Base-by-base conservation (phyloP, 2,113 vertebrate genomes). In the Callaeas wilsoni region DNA sequence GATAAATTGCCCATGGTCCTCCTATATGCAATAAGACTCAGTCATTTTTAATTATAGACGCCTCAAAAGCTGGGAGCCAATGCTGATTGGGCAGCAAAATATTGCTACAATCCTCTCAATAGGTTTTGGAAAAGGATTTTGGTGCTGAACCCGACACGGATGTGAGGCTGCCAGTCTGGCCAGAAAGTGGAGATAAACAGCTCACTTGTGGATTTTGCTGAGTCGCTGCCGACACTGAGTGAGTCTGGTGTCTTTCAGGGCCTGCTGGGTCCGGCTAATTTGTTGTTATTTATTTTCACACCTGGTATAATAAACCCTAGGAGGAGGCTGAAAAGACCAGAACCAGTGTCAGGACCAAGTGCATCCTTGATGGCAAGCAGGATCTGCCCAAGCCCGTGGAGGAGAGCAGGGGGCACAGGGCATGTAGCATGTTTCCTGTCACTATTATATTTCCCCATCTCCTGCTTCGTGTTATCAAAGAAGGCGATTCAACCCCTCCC, bases 41-140 rank as follows among this genome's bases (percentile, higher is more conserved):
- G 70, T 96, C 84, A 93, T 96, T 91, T 95, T 95, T 95, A 94
- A 96, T 96, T 95, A 93, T 42, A 94, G 80, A 81, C 3, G 1
- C 92, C 64, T 92, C 0, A 0, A 55, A 90, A 95, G 37, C 73
- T 62, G 83, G 32, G 25, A 91, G 52, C 49, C 69, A 79, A 89
- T 2, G 7, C 44, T 84, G 83, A 91, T 32, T 78, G 81, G 80
- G 73, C 84, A 94, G 88, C 60, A 93, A 93, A 96, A 94, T 87
- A 90, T 76, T 71, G 79, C 62, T 71, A 60, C 65, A 44, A 35
- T 73, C 73, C 46, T 70, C 73, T 81, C 74, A 14, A 10, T 39
- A 56, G 53, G 37, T 57, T 76, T 73, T 89, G 88, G 60, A 56
- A 81, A 88, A 82, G 88, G 79, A 73, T 89, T 90, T 87, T 0